A percentile compares a stretch with the other conserved stretches of the same genome.
phyloP scores from a whole-genome alignment of 1,140 invertebrate species.

The Bombus consobrinus region DNA sequence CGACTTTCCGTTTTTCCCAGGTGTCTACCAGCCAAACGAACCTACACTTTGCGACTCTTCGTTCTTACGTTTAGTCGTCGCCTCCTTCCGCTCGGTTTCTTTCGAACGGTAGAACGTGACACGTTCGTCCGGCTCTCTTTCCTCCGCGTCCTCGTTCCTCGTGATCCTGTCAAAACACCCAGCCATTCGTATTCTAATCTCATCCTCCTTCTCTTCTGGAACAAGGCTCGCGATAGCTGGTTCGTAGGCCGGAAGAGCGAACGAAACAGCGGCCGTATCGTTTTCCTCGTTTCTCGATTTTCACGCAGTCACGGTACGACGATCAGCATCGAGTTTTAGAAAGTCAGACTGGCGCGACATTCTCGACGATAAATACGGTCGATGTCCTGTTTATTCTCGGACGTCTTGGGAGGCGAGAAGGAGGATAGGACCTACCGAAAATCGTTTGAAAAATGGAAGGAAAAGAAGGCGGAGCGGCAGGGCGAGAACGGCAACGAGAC shows the following conservation, averaged over 20 bases:
- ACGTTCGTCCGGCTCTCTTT: not conserved
- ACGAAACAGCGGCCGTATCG: not conserved
- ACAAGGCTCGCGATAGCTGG: too few relatives aligned
- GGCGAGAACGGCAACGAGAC: not conserved
- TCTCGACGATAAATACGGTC: too few relatives aligned
- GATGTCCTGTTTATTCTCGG: not conserved
- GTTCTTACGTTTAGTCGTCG: not conserved
- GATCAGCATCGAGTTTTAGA: not conserved
- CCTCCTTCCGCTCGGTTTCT: not conserved
- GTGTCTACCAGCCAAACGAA: not conserved
- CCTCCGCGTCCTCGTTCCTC: not conserved
- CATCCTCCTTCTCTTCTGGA: not conserved
- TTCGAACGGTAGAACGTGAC: not conserved
- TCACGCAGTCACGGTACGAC: not conserved
- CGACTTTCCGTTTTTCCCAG: not conserved
- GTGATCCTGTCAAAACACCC: not conserved
- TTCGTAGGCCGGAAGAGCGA: not conserved
- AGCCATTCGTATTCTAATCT: not conserved
- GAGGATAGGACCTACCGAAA: too few relatives aligned
- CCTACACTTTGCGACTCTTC: not conserved
- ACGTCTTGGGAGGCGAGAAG: not conserved
- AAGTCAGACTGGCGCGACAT: too few relatives aligned
- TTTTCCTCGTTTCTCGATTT: not conserved
- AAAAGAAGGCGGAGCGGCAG: not conserved
- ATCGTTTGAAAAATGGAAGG: too few relatives aligned